Base-by-base conservation (phyloP, 2,888 invertebrate species). In the Coecobrya sp. region DNA sequence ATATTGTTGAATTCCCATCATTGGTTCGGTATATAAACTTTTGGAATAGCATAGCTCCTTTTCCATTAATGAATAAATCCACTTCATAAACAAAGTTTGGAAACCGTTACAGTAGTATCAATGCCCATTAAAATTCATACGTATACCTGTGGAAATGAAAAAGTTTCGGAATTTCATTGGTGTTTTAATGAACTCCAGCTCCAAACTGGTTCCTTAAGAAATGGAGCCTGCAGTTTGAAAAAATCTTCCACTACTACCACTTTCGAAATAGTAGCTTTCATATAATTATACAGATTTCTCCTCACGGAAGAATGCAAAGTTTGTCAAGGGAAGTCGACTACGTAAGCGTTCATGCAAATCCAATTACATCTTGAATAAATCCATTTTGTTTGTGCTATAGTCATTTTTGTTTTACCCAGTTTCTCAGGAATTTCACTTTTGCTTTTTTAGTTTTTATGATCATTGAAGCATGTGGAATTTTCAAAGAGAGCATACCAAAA, bases 331-430 rank as follows among this genome's bases (percentile, higher is more conserved):
- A 62, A 25, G 62, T 13, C 13, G 59, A n/a, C n/a, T 13, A 19
- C 19, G 7, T 16, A 11, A 65, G 36, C 30, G 4, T 22, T 4
- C 25, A 76, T 45, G 73, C 42, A 86, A 86, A 86, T 86, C 76
- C 59, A 86, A 86, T 86, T 86, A 86, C 70, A 52, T 52, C 52
- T 11, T 22, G 70, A 65, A 86, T 70, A 86, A 86, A 70, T 65
- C 49, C 70, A 45, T 59, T 82, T 36, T 36, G 65, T 84, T 45
- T 65, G 19, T 36, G 36, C 36, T 36, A 19, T 55, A n/a, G 0
- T 30, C 36, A 13, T 82, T 55, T 55, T 73, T 76, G 22, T 45
- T 25, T 49, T 52, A 52, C 27, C 13, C 27, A 36, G 11, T 65
- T 62, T 65, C 45, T 86, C 70, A 30, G n/a, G 70, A 30, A 52